These are phyloP conservation scores for Pogonus chalceus DNA, from an alignment of 1,140 invertebrate genomes.

Conservation along the genomic window DNA sequence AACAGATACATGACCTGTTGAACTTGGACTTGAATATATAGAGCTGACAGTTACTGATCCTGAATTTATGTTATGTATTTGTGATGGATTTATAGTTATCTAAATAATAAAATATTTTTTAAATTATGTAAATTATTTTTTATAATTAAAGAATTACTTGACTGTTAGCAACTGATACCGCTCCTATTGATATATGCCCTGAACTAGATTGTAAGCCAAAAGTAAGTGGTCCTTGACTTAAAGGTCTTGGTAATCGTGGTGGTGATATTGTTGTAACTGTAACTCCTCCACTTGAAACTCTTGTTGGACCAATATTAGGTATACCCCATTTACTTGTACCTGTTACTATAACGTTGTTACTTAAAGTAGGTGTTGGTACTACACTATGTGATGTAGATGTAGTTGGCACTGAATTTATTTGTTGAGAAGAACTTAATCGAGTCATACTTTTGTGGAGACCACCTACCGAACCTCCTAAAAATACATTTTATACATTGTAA, in stretches of 20 bases:
- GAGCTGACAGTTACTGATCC: conserved; percentile 29
- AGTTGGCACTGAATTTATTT: conserved; percentile 41
- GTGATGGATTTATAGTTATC: conserved; percentile 15
- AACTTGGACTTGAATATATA: conserved; percentile 27
- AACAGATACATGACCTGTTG: conserved; percentile 29
- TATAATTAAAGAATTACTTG: conserved; percentile 23
- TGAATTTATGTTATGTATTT: conserved; percentile 7
- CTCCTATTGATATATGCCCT: conserved; percentile 16
- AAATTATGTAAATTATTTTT: too few relatives aligned
- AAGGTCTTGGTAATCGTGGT: conserved; percentile 38
- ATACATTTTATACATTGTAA: not conserved
- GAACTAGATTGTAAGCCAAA: conserved; percentile 25
- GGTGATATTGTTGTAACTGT: conserved; percentile 51
- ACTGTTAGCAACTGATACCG: conserved; percentile 12
- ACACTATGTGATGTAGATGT: conserved; percentile 27
- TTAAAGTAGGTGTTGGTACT: conserved; percentile 26
- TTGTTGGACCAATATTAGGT: conserved; percentile 28
- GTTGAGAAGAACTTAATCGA: conserved; percentile 61
- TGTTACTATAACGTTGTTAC: conserved; percentile 36
- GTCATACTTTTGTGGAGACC: conserved; percentile 76
- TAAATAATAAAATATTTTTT: not conserved
- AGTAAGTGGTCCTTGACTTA: conserved; percentile 40
- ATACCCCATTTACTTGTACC: conserved; percentile 40
- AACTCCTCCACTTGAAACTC: conserved; percentile 49
- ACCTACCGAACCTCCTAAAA: conserved; percentile 52